Conservation (phyloP, 2,113 vertebrate species). For the Pteronura brasiliensis region DNA sequence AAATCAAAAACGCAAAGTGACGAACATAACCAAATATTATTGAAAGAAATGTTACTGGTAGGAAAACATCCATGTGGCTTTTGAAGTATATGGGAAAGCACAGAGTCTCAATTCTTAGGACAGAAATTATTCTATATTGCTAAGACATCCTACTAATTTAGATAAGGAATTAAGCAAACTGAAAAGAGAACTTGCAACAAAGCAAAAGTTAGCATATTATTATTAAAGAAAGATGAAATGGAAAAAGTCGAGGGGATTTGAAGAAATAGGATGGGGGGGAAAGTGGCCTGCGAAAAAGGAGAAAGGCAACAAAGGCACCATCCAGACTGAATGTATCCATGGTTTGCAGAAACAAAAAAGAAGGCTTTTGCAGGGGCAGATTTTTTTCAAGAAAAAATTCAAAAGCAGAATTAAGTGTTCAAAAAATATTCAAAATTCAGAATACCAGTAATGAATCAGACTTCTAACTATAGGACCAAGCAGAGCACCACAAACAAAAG, state of each 20-base stretch:
- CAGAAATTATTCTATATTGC: background rate
- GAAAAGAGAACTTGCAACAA: background rate
- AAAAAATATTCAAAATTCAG: conserved; percentile 15
- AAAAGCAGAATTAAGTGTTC: background rate
- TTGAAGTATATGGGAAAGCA: conserved; percentile 1
- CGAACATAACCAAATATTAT: background rate
- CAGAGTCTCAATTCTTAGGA: background rate
- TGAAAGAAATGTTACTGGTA: background rate
- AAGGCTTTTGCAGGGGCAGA: background rate
- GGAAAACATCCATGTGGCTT: background rate
- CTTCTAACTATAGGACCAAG: background rate
- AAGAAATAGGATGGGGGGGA: background rate
- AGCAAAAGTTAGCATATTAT: background rate
- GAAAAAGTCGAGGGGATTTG: background rate
- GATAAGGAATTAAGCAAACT: conserved; percentile 22
- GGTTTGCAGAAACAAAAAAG: background rate
- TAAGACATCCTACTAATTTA: background rate
- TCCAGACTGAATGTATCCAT: background rate
- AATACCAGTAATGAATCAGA: background rate
- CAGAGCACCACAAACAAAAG: conserved; percentile 5
- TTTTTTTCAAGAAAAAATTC: background rate
- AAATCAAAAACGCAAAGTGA: conserved; percentile 17
- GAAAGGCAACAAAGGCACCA: background rate
- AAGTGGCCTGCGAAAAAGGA: background rate
- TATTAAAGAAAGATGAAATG: conserved; percentile 21